A percentile compares a stretch with the other conserved stretches of the same genome.
Evolutionary conservation across 2,113 vertebrate species (phyloP).

Genomic region (Myanophis thanlyinensis): DNA sequence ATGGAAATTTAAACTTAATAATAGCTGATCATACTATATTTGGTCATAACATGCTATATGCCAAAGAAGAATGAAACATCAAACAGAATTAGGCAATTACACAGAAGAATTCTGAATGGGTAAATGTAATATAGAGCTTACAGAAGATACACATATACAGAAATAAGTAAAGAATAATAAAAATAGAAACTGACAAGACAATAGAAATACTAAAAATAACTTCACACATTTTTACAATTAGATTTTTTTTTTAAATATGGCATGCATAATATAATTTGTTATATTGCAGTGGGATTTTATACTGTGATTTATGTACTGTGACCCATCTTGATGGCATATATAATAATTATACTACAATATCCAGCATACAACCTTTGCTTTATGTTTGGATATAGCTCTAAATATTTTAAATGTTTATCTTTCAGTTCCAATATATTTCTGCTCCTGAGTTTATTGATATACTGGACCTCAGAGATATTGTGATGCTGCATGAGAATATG

Average conservation of each 20-base stretch:
- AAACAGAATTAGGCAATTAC: not conserved
- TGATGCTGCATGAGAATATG: not conserved
- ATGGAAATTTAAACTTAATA: not conserved
- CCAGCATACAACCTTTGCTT: conserved; percentile 42
- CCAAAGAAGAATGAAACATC: conserved; percentile 14
- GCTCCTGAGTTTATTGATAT: conserved; percentile 14
- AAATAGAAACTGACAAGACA: not conserved
- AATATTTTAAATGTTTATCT: conserved; percentile 25
- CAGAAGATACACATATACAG: not conserved
- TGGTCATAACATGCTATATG: not conserved
- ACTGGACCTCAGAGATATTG: not conserved
- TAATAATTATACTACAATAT: conserved; percentile 50
- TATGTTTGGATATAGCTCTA: conserved; percentile 43
- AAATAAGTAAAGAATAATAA: not conserved
- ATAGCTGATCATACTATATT: not conserved
- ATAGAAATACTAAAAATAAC: not conserved
- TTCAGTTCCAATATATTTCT: not conserved
- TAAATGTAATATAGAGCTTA: not conserved
- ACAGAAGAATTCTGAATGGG: not conserved
- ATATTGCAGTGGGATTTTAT: conserved; percentile 27
- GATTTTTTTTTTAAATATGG: conserved; percentile 1
- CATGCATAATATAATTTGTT: not conserved
- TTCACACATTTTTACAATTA: not conserved
- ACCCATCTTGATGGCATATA: conserved; percentile 37
- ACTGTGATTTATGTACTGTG: conserved; percentile 30